Evolutionary conservation across 2,888 invertebrate genomes (phyloP).

Genomic region (Euspilapteryx auroguttella): DNA sequence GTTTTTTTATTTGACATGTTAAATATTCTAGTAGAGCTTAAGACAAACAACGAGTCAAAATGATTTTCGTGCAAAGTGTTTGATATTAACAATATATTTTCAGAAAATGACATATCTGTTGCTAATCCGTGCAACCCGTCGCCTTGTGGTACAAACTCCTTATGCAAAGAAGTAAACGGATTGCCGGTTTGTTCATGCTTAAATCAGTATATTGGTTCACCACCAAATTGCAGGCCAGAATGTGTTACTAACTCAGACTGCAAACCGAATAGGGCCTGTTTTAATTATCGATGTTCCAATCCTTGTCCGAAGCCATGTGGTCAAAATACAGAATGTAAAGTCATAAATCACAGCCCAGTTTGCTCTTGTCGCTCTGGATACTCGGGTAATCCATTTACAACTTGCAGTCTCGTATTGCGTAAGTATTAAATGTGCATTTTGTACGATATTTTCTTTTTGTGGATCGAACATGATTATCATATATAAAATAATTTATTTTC

Average conservation of each 20-base stretch:
- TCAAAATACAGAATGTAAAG: constrained; percentile 67
- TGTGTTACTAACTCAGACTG: constrained; percentile 70
- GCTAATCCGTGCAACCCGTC: constrained; percentile 72
- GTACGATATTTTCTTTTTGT: too few relatives aligned
- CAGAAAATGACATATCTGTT: constrained; percentile 28
- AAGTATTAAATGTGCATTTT: too few relatives aligned
- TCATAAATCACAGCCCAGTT: constrained; percentile 71
- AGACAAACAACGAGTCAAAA: too few relatives aligned
- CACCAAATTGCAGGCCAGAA: constrained; percentile 66
- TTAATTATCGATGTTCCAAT: constrained; percentile 68
- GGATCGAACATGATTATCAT: too few relatives aligned
- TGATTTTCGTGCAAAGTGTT: background rate
- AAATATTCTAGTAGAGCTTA: too few relatives aligned
- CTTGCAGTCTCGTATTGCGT: constrained; percentile 61
- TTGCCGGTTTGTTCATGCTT: constrained; percentile 75
- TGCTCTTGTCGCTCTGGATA: constrained; percentile 70
- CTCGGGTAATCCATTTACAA: constrained; percentile 70
- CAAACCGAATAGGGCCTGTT: constrained; percentile 64
- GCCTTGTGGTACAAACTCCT: constrained; percentile 72
- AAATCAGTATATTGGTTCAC: constrained; percentile 66
- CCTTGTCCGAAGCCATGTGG: constrained; percentile 73
- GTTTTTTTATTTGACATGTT: too few relatives aligned
- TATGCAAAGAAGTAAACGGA: constrained; percentile 71
- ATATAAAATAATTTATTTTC: too few relatives aligned
- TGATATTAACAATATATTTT: constrained; percentile 10